Evolutionary conservation across 2,888 invertebrate species (phyloP), one percentile per base, ranked within the genome.

Genomic region (Acrobasis consociella): DNA sequence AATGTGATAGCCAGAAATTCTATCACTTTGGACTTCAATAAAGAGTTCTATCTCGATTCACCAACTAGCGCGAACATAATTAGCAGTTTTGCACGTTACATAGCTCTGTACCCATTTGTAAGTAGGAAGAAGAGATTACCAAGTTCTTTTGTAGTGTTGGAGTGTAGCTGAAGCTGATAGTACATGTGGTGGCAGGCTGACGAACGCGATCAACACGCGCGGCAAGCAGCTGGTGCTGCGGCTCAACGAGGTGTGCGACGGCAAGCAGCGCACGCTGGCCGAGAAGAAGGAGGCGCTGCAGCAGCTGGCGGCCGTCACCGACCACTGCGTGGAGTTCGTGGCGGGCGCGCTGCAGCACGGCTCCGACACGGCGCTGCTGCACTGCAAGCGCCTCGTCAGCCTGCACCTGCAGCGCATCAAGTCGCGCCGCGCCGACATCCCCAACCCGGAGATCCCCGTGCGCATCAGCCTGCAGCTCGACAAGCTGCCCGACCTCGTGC

Each of bases 301-400:
- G 79, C 95, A 96, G 78, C 93, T 97, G 13, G 96, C 97, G 0
- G 95, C 95, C 80, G 95, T 97, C 83, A 97, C 98, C 15, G 97
- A 97, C 89, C 97, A 98, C 90, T 97, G 97, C 85, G 96, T 97
- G 72, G 94, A 95, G 69, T 97, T 98, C 88, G 97, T 97, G 63
- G 94, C 95, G 77, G 94, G 94, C 73, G 97, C 97, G 39, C 90
- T 98, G 58, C 95, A 95, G 55, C 76, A 80, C 79, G 97, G 97
- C 69, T 96, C 96, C 72, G 97, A 97, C 84, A 96, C 96, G 87
- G 97, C 97, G 53, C 93, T 97, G 74, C 91, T 97, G 69, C 96
- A 96, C 83, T 95, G 96, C 86, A 97, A 97, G 93, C 96, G 95
- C 90, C 95, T 94, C 69, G 93, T 95, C 65, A 70, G 74, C 71